Evolutionary conservation across 2,113 vertebrate genomes (phyloP).

Genomic region (Odocoileus hemionus): DNA sequence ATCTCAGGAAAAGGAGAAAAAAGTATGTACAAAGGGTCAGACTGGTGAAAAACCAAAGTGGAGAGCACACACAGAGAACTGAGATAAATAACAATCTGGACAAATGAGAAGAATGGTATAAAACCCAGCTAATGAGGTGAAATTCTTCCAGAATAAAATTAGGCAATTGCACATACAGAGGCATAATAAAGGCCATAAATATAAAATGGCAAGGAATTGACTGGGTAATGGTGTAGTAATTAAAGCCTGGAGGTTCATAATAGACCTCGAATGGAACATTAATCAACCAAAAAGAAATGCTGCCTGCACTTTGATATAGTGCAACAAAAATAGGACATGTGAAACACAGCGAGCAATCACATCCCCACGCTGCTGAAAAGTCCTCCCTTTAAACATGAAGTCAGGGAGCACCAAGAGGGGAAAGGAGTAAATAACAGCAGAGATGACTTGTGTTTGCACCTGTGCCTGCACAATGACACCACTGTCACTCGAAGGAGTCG

Average conservation of each 20-base stretch:
- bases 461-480: background rate
- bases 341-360: background rate
- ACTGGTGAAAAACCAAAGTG: background rate
- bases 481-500: fast-evolving
- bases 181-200: slow-evolving; percentile 71
- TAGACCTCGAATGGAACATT: slow-evolving; percentile 55
- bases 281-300: slow-evolving; percentile 59
- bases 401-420: background rate
- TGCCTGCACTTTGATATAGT: slow-evolving; percentile 11
- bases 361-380: fast-evolving
- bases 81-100: slow-evolving; percentile 57
- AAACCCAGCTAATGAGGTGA: slow-evolving; percentile 58
- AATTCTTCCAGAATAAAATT: slow-evolving; percentile 61
- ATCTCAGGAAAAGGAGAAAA: background rate
- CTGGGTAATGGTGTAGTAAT: slow-evolving; percentile 69
- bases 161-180: slow-evolving; percentile 59
- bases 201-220: slow-evolving; percentile 71
- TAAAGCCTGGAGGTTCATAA: slow-evolving; percentile 71
- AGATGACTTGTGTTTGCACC: background rate
- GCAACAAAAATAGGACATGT: background rate
- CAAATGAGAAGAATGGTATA: slow-evolving; percentile 43
- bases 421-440: too few species aligned
- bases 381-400: too few species aligned
- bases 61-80: background rate
- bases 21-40: background rate